Conservation (phyloP, 2,113 vertebrate species). For the Microtus richardsoni region DNA sequence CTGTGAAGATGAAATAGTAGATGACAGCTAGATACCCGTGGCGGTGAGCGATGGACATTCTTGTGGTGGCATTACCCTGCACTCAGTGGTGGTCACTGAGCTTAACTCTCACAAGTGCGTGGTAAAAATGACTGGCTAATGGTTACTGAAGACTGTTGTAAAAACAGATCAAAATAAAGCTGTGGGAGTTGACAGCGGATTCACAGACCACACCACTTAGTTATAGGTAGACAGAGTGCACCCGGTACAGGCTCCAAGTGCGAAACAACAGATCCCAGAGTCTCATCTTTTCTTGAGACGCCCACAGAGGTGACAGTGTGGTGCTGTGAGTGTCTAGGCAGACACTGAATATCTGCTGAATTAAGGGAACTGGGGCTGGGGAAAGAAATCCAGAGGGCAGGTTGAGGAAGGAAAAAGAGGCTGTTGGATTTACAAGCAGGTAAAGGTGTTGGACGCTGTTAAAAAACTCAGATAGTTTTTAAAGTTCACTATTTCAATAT, state of each 20-base stretch:
- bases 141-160: neutral
- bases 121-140: neutral
- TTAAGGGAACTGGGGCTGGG: neutral
- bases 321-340: too few species aligned
- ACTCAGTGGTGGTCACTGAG: neutral
- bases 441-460: neutral
- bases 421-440: neutral
- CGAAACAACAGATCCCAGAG: neutral
- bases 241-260: neutral
- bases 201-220: neutral
- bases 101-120: neutral
- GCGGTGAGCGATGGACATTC: neutral
- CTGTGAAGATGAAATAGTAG: neutral
- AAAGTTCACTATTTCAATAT: neutral
- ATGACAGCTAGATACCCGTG: neutral
- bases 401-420: neutral
- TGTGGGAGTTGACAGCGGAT: neutral
- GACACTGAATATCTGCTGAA: neutral
- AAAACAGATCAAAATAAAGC: neutral
- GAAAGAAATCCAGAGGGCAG: rapidly evolving
- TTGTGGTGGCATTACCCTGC: neutral
- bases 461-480: neutral
- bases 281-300: neutral
- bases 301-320: neutral
- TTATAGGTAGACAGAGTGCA: too few species aligned